phyloP scores from a whole-genome alignment of 2,113 vertebrate genomes.

The Vicugna pacos region DNA sequence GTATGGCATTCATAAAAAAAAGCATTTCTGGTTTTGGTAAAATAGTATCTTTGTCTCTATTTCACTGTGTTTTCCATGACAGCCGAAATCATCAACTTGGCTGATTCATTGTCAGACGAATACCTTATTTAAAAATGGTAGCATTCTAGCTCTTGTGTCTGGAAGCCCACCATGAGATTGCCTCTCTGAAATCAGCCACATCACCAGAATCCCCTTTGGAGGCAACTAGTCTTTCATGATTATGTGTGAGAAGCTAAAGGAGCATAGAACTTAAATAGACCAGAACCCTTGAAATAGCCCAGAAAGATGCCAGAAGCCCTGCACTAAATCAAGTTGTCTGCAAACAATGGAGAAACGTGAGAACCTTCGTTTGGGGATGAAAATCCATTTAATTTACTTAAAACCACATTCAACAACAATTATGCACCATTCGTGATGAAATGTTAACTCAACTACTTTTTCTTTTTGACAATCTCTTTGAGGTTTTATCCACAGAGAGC shows the following conservation, averaged over 20 bases:
- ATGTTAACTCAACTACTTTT: conserved; percentile 64
- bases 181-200: not conserved
- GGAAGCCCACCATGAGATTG: not conserved
- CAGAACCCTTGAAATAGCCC: conserved; percentile 70
- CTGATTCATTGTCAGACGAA: not conserved
- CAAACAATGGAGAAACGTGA: conserved; percentile 59
- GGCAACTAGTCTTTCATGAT: conserved; percentile 46
- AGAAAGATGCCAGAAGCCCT: conserved; percentile 39
- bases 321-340: conserved; percentile 71
- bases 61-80: not conserved
- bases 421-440: conserved; percentile 42
- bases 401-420: conserved; percentile 68
- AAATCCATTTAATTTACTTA: conserved; percentile 67
- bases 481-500: conserved; percentile 68
- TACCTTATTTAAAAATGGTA: not conserved
- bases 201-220: conserved; percentile 13
- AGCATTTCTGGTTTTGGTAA: not conserved
- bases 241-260: conserved; percentile 35
- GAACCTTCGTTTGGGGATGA: conserved; percentile 20
- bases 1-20: not conserved
- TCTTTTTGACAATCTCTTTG: conserved; percentile 30
- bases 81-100: not conserved
- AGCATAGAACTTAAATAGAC: conserved; percentile 34
- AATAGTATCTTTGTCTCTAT: not conserved
- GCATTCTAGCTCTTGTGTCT: not conserved